phyloP scores from a whole-genome alignment of 2,888 invertebrate species.

The Vanessa cardui region DNA sequence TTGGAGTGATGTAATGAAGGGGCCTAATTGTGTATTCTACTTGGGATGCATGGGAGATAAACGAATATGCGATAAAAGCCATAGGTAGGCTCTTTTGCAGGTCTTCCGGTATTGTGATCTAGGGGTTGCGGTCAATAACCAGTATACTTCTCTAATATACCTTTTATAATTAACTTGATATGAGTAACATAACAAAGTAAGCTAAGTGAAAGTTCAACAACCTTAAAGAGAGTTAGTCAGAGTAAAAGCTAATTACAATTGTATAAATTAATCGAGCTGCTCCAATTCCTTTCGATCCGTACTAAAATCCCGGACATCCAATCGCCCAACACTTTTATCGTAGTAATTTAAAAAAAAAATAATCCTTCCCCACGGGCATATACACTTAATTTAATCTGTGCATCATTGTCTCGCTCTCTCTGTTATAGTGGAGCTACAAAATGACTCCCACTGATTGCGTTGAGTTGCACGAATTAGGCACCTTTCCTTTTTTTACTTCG shows the following conservation, averaged over 20 bases:
- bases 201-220: neutral
- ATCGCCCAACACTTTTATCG: slow-evolving; percentile 76
- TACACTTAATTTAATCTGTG: slow-evolving; percentile 73
- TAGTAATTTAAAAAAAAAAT: slow-evolving; percentile 70
- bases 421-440: slow-evolving; percentile 55
- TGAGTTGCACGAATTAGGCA: slow-evolving; percentile 79
- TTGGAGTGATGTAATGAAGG: slow-evolving; percentile 81
- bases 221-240: neutral
- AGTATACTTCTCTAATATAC: neutral
- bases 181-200: neutral
- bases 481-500: slow-evolving; percentile 68
- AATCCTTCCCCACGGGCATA: slow-evolving; percentile 66
- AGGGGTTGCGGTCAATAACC: slow-evolving; percentile 22
- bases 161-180: neutral
- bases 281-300: slow-evolving; percentile 34
- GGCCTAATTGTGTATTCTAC: slow-evolving; percentile 79
- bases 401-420: slow-evolving; percentile 54
- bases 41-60: slow-evolving; percentile 70
- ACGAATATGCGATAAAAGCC: slow-evolving; percentile 58
- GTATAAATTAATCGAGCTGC: neutral
- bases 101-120: slow-evolving; percentile 43
- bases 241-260: neutral
- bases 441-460: slow-evolving; percentile 79
- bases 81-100: slow-evolving; percentile 54
- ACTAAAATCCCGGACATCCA: slow-evolving; percentile 68